Conservation (phyloP, 2,888 invertebrate species). For the Pogonocherus hispidulus region DNA sequence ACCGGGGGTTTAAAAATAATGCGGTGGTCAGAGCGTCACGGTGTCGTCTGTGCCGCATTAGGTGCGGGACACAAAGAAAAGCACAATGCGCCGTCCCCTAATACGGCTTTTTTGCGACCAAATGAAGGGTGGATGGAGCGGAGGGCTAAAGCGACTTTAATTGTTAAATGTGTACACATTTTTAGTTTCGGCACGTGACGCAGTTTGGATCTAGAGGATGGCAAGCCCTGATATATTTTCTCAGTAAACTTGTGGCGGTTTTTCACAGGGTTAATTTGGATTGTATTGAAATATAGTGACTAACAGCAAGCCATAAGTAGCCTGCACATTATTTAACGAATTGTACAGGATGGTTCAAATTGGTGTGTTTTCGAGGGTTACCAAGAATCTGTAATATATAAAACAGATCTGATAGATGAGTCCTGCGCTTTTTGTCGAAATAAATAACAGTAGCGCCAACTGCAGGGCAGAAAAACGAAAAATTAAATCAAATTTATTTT, state of each 20-base stretch:
- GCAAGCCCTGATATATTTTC: slow-evolving; percentile 24
- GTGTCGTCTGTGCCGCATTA: slow-evolving; percentile 54
- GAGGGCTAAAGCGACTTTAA: slow-evolving; percentile 62
- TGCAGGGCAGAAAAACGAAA: too few species aligned
- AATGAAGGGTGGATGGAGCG: slow-evolving; percentile 51
- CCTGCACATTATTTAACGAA: too few species aligned
- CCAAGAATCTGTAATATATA: too few species aligned
- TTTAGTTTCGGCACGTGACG: slow-evolving; percentile 59
- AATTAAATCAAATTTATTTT: too few species aligned
- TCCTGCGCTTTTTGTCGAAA: too few species aligned
- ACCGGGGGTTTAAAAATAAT: slow-evolving; percentile 56
- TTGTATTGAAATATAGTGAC: background rate
- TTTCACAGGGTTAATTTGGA: background rate
- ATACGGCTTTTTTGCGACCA: slow-evolving; percentile 51
- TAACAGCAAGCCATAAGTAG: too few species aligned
- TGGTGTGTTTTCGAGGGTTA: too few species aligned
- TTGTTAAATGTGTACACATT: slow-evolving; percentile 59
- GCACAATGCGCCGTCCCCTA: slow-evolving; percentile 49
- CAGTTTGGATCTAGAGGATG: slow-evolving; percentile 55
- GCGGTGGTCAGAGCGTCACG: slow-evolving; percentile 56
- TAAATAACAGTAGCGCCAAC: too few species aligned
- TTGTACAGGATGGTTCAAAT: too few species aligned
- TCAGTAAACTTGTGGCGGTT: background rate
- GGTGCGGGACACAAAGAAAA: slow-evolving; percentile 49
- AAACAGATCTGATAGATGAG: too few species aligned